Percentiles rank a stretch among this genome's conserved stretches.
Conservation (phyloP, 2,113 vertebrate species). For the Chaetorhynchus papuensis region DNA sequence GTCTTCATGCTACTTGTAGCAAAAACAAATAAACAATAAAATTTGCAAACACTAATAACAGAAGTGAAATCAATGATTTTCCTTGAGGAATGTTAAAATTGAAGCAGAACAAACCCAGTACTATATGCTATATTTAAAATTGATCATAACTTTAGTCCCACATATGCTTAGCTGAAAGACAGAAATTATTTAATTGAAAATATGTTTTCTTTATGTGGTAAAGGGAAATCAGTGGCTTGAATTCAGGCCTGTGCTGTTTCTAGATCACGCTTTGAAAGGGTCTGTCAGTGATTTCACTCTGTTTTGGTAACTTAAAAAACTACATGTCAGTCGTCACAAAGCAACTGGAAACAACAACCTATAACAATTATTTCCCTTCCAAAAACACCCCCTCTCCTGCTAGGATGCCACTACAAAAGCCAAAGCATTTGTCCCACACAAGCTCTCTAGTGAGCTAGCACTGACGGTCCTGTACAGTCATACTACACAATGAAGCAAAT, state of each 20-base stretch:
- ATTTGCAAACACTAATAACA: not conserved
- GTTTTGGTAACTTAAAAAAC: not conserved
- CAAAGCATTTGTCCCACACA: not conserved
- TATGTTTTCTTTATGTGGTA: not conserved
- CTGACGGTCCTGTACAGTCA: not conserved
- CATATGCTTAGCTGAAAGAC: not conserved
- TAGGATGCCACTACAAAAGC: not conserved
- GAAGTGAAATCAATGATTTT: not conserved
- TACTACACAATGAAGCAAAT: fast-evolving
- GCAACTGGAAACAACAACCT: not conserved
- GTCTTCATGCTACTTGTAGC: not conserved
- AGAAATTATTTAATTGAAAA: not conserved
- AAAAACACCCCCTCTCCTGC: not conserved
- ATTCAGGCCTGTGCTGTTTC: not conserved
- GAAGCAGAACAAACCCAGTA: not conserved
- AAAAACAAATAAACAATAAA: not conserved
- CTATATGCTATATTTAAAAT: not conserved
- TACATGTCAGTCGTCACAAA: not conserved
- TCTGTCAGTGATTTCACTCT: not conserved
- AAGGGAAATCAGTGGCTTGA: not conserved
- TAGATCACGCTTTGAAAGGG: not conserved
- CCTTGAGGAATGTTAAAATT: not conserved
- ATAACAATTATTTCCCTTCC: not conserved
- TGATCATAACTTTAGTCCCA: not conserved
- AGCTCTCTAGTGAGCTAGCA: not conserved